These are phyloP conservation scores for Cordilura impudica DNA, from an alignment of 2,888 invertebrate genomes.

Conservation along the genomic window DNA sequence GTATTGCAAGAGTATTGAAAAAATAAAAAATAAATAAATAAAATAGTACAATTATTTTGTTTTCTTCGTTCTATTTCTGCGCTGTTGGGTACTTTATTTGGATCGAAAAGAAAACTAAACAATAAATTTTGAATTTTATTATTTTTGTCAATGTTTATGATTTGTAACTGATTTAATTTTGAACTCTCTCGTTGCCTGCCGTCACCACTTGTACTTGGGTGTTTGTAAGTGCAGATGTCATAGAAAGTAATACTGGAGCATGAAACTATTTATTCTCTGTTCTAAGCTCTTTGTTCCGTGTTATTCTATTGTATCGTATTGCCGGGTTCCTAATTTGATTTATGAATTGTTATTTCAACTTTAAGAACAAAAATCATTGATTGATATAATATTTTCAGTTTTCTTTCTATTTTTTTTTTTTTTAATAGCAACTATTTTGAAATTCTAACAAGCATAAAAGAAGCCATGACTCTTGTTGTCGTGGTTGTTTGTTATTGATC, in stretches of 20 bases:
- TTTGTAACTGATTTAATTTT: constrained; percentile 45
- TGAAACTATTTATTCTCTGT: not conserved
- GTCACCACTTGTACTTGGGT: not conserved
- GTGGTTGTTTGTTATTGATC: too few relatives aligned
- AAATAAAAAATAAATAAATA: too few relatives aligned
- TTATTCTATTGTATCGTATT: constrained; percentile 31
- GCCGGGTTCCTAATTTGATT: constrained; percentile 60
- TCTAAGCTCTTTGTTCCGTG: not conserved
- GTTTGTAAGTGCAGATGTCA: not conserved
- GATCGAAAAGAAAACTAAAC: not conserved
- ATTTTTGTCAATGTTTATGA: constrained; percentile 45
- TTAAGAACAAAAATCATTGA: constrained; percentile 55
- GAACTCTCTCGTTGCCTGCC: not conserved
- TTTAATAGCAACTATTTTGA: constrained; percentile 9
- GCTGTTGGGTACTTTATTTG: not conserved
- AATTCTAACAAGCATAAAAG: constrained; percentile 11
- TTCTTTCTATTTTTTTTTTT: constrained; percentile 7
- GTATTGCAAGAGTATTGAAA: too few relatives aligned
- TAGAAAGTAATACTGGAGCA: too few relatives aligned
- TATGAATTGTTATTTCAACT: constrained; percentile 61
- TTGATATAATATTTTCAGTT: constrained; percentile 52
- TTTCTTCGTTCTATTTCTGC: not conserved
- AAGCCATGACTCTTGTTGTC: not conserved
- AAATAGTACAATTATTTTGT: not conserved
- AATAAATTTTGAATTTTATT: not conserved